These are phyloP conservation scores for Chiloscyllium plagiosum DNA, from an alignment of 2,113 vertebrate species.

Conservation along the genomic window DNA sequence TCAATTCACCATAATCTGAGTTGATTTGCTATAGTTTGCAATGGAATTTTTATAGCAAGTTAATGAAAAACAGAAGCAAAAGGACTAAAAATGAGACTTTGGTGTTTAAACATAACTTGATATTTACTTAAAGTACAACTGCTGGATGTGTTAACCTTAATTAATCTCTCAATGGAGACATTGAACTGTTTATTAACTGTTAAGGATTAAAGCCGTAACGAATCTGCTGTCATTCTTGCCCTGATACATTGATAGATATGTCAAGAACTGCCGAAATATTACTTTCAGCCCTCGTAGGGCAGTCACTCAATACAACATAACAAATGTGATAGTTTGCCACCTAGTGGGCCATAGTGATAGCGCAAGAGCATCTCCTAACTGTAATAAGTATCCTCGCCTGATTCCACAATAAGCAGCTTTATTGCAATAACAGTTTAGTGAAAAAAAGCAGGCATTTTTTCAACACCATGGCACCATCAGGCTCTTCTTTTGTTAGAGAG, in stretches of 20 bases:
- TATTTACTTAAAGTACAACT: background rate
- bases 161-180: background rate
- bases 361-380: background rate
- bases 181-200: background rate
- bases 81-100: slow-evolving; percentile 5
- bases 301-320: background rate
- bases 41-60: background rate
- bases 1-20: background rate
- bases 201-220: background rate
- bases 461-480: too few species aligned
- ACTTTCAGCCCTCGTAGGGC: background rate
- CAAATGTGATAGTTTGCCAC: background rate
- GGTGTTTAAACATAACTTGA: background rate
- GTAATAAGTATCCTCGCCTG: background rate
- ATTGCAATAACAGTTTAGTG: background rate
- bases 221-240: background rate
- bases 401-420: background rate
- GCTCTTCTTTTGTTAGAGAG: too few species aligned
- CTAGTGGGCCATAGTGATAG: background rate
- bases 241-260: background rate
- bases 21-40: background rate
- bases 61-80: background rate
- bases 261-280: background rate
- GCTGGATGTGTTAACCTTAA: background rate
- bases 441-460: background rate